Conservation (phyloP, 2,888 invertebrate species). For the Nephrotoma appendiculata region DNA sequence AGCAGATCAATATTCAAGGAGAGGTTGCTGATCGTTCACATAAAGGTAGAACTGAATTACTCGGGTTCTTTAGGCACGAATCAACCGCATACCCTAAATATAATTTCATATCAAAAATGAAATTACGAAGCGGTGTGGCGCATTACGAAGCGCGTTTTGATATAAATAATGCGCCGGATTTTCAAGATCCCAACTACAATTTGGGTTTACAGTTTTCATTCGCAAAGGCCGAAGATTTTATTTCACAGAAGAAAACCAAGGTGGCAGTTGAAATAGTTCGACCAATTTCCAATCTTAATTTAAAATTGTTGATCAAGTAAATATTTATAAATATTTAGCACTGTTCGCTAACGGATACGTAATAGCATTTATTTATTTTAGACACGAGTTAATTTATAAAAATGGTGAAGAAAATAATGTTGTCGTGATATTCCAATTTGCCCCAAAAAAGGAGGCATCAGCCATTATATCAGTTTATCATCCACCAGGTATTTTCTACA, state of each 20-base stretch:
- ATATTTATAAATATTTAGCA: background rate
- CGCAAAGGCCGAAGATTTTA: constrained; percentile 41
- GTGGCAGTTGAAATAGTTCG: constrained; percentile 46
- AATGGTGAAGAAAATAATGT: constrained; percentile 40
- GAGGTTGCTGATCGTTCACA: constrained; percentile 35
- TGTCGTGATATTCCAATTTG: constrained; percentile 38
- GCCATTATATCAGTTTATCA: constrained; percentile 41
- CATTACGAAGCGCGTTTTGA: constrained; percentile 58
- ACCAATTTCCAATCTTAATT: constrained; percentile 49
- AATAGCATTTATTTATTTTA: constrained; percentile 11
- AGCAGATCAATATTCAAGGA: constrained; percentile 34
- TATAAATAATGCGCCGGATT: constrained; percentile 48
- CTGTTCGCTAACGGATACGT: background rate
- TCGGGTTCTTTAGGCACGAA: constrained; percentile 50
- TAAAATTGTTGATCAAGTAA: constrained; percentile 41
- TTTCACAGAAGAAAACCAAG: constrained; percentile 33
- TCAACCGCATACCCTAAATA: constrained; percentile 64
- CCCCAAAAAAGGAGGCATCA: constrained; percentile 43
- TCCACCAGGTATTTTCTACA: constrained; percentile 48
- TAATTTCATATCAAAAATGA: constrained; percentile 47
- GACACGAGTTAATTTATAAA: constrained; percentile 31
- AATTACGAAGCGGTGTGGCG: constrained; percentile 53
- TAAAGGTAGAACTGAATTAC: constrained; percentile 27
- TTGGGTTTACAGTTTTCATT: constrained; percentile 44
- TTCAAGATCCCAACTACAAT: constrained; percentile 41